Conservation (phyloP, 2,113 vertebrate species). For the Halichoeres trimaculatus region DNA sequence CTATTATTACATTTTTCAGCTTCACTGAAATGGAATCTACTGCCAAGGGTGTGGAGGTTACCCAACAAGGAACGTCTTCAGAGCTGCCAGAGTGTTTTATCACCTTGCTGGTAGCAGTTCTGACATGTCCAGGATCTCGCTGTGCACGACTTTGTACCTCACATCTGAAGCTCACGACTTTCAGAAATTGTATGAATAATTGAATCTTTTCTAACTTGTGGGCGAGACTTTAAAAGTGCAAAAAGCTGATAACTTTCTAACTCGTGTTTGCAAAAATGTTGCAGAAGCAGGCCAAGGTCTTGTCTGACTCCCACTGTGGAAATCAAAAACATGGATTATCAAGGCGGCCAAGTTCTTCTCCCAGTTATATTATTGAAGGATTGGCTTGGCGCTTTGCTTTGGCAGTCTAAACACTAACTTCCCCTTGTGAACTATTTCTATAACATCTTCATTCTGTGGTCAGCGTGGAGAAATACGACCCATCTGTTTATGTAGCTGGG, state of each 20-base stretch:
- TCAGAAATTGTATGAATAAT: too few relatives aligned
- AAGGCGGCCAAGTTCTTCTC: slow-evolving; percentile 28
- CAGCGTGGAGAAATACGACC: slow-evolving; percentile 15
- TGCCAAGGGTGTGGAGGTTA: slow-evolving; percentile 67
- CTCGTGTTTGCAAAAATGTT: slow-evolving; percentile 41
- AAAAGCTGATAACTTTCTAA: slow-evolving; percentile 37
- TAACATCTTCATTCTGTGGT: slow-evolving; percentile 15
- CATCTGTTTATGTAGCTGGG: slow-evolving; percentile 5
- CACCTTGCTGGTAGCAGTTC: slow-evolving; percentile 50
- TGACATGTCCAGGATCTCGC: slow-evolving; percentile 52
- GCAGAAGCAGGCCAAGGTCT: slow-evolving; percentile 53
- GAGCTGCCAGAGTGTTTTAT: slow-evolving; percentile 48
- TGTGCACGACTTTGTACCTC: slow-evolving; percentile 26
- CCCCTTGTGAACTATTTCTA: slow-evolving; percentile 23
- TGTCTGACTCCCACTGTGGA: slow-evolving; percentile 25
- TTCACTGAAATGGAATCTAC: slow-evolving; percentile 34
- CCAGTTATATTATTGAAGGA: slow-evolving; percentile 20
- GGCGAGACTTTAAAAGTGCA: background rate
- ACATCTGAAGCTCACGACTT: slow-evolving; percentile 33
- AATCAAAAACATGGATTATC: slow-evolving; percentile 51
- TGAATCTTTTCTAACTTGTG: slow-evolving; percentile 22
- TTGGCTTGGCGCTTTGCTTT: slow-evolving; percentile 9
- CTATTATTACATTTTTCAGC: slow-evolving; percentile 57
- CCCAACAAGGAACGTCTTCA: slow-evolving; percentile 45
- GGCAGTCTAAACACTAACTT: slow-evolving; percentile 40